These are phyloP conservation scores for Drosophila gaucha DNA, from an alignment of 2,888 invertebrate species.

Conservation along the genomic window DNA sequence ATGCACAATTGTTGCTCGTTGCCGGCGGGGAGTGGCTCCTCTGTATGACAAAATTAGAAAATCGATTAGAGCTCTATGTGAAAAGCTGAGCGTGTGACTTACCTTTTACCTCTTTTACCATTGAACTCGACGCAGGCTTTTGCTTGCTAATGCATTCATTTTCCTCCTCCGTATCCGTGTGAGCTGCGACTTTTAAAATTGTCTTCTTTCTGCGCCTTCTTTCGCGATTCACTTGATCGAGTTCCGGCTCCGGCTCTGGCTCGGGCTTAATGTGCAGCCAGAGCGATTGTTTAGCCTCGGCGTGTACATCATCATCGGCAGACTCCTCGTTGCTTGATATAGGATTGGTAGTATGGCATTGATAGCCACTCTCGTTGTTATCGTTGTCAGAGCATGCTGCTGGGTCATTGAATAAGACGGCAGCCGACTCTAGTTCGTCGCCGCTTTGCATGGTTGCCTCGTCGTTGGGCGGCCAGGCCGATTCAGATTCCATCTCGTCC, in stretches of 20 bases:
- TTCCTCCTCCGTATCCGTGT: slow-evolving; percentile 12
- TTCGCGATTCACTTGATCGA: slow-evolving; percentile 17
- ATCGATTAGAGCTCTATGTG: neutral
- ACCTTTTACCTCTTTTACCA: slow-evolving; percentile 44
- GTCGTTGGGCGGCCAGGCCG: slow-evolving; percentile 28
- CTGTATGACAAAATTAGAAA: slow-evolving; percentile 6
- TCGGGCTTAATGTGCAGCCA: slow-evolving; percentile 72
- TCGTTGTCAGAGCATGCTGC: slow-evolving; percentile 21
- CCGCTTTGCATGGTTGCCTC: slow-evolving; percentile 53
- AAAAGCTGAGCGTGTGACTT: neutral
- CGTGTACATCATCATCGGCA: slow-evolving; percentile 55
- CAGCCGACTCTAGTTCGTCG: slow-evolving; percentile 62
- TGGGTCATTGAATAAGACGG: slow-evolving; percentile 51
- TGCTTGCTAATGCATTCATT: neutral
- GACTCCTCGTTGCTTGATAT: slow-evolving; percentile 79
- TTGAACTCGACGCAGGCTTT: slow-evolving; percentile 1
- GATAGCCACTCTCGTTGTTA: slow-evolving; percentile 47
- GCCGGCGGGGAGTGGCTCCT: slow-evolving; percentile 39
- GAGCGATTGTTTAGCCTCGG: slow-evolving; percentile 56
- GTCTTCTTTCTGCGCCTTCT: slow-evolving; percentile 33
- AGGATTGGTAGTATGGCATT: slow-evolving; percentile 74
- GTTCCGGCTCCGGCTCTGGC: slow-evolving; percentile 28
- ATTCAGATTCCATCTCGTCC: slow-evolving; percentile 3
- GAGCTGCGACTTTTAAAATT: neutral
- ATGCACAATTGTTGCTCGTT: slow-evolving; percentile 46